Conservation (phyloP, 2,888 invertebrate species). For the Loripinus fragilis region DNA sequence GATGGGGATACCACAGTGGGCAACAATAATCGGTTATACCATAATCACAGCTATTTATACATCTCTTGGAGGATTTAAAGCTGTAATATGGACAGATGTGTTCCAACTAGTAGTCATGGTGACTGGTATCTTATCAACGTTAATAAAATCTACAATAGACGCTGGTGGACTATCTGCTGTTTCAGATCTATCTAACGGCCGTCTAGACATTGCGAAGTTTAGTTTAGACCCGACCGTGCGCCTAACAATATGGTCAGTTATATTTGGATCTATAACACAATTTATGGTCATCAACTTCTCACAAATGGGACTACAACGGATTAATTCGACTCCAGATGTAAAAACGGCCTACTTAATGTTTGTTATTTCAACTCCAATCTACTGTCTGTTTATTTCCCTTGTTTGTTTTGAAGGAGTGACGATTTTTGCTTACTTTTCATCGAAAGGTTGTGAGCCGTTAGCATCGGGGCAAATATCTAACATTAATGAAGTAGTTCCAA, state of each 20-base stretch:
- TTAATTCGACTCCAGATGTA: slow-evolving; percentile 31
- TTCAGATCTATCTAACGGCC: not conserved
- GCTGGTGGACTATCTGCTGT: slow-evolving; percentile 28
- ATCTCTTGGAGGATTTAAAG: slow-evolving; percentile 41
- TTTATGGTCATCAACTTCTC: slow-evolving; percentile 21
- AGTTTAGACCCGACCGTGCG: slow-evolving; percentile 33
- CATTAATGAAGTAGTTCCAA: slow-evolving; percentile 34
- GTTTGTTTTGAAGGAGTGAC: slow-evolving; percentile 32
- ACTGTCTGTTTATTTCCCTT: slow-evolving; percentile 20
- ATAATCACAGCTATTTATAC: slow-evolving; percentile 39
- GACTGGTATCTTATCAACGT: slow-evolving; percentile 35
- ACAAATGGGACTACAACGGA: slow-evolving; percentile 36
- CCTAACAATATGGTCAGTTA: slow-evolving; percentile 30
- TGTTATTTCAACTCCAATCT: slow-evolving; percentile 29
- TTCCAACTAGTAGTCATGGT: slow-evolving; percentile 39
- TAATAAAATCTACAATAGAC: slow-evolving; percentile 27
- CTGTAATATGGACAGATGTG: slow-evolving; percentile 46
- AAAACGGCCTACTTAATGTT: slow-evolving; percentile 28
- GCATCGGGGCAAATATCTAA: slow-evolving; percentile 27
- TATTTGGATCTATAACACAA: slow-evolving; percentile 27
- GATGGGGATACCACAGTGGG: slow-evolving; percentile 39
- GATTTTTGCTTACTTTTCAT: slow-evolving; percentile 29
- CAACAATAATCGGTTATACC: slow-evolving; percentile 38
- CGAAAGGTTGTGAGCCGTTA: slow-evolving; percentile 26
- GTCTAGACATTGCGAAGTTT: slow-evolving; percentile 22